Evolutionary conservation across 2,797 vertebrate species (phyloP).

Genomic region (Allobates femoralis): DNA sequence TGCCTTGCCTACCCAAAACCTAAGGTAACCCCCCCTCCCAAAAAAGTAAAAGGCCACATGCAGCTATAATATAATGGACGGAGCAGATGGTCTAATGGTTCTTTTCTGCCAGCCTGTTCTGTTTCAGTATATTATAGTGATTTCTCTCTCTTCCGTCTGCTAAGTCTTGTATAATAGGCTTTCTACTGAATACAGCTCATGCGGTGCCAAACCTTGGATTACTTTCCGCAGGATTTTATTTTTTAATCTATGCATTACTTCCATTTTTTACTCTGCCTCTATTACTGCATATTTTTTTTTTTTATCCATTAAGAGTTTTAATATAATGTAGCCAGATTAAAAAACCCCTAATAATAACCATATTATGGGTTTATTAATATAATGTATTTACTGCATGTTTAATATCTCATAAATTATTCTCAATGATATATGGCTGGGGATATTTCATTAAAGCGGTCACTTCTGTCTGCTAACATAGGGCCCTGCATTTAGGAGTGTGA

Average conservation of each 20-base stretch:
- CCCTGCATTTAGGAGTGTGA: not conserved
- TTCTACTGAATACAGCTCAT: slow-evolving; percentile 34
- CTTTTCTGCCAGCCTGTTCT: not conserved
- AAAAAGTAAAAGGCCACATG: not conserved
- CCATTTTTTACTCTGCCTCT: slow-evolving; percentile 29
- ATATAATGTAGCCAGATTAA: not conserved
- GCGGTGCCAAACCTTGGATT: slow-evolving; percentile 35
- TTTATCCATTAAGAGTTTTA: slow-evolving; percentile 26
- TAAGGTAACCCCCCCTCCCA: not conserved
- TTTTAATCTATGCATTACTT: slow-evolving; percentile 32
- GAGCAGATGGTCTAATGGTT: slow-evolving; percentile 15
- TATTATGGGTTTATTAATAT: slow-evolving; percentile 18
- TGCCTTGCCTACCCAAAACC: not conserved
- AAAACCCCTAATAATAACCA: slow-evolving; percentile 16
- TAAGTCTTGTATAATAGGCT: slow-evolving; percentile 40
- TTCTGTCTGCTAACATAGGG: not conserved
- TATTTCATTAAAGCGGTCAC: not conserved
- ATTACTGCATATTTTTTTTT: slow-evolving; percentile 10
- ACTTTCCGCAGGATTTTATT: slow-evolving; percentile 23
- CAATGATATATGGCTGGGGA: not conserved
- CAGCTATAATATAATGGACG: not conserved
- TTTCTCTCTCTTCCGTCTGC: slow-evolving; percentile 26
- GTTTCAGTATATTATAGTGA: slow-evolving; percentile 26
- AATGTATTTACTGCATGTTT: not conserved
- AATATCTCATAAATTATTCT: not conserved